Evolutionary conservation across 2,888 invertebrate genomes (phyloP).

Genomic region (Drosophila limbata): DNA sequence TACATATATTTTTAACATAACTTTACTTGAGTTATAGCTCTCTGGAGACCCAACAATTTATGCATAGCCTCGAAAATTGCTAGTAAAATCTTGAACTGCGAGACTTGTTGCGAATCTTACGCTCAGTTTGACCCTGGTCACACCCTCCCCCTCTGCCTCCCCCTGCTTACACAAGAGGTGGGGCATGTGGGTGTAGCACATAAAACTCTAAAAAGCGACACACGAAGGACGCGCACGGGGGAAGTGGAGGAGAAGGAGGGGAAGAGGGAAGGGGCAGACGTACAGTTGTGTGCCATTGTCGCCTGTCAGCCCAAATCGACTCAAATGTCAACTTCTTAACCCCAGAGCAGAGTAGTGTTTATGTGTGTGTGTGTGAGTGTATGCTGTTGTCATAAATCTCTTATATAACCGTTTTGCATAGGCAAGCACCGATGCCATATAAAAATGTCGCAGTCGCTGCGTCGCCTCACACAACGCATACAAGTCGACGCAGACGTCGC

Average conservation of each 20-base stretch:
- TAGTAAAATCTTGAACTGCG: conserved; percentile 43
- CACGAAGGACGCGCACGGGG: conserved; percentile 10
- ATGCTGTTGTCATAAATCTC: conserved; percentile 57
- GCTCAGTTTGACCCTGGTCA: conserved; percentile 48
- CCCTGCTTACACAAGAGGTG: neutral
- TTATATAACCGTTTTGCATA: conserved; percentile 66
- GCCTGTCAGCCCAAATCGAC: conserved; percentile 52
- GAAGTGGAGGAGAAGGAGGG: neutral
- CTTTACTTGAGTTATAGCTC: neutral
- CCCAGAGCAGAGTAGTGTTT: conserved; percentile 22
- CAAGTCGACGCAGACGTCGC: neutral
- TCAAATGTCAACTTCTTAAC: conserved; percentile 70
- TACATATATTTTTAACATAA: neutral
- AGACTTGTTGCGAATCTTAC: conserved; percentile 40
- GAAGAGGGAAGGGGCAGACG: neutral
- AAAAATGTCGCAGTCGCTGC: conserved; percentile 44
- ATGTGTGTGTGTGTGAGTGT: conserved; percentile 8
- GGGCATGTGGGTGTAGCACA: conserved; percentile 44
- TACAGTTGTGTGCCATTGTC: conserved; percentile 42
- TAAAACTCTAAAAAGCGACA: conserved; percentile 40
- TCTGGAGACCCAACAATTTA: neutral
- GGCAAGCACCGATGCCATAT: conserved; percentile 49
- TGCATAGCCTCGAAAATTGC: conserved; percentile 43
- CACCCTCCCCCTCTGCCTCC: neutral
- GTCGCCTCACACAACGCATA: conserved; percentile 14